phyloP scores from a whole-genome alignment of 2,888 invertebrate genomes.

The Cataglyphis rosenhaueri region DNA sequence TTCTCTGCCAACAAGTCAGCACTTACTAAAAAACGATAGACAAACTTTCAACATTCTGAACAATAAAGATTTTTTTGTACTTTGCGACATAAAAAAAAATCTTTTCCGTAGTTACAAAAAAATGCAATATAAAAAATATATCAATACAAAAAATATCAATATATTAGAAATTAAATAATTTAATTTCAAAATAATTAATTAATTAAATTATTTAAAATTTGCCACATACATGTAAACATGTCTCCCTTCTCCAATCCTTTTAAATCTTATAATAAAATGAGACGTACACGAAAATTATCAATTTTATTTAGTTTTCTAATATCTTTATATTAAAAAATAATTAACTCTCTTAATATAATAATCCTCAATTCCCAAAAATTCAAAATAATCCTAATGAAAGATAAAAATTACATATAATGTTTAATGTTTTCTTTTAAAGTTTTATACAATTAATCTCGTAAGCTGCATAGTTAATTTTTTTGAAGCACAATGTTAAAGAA shows the following conservation, averaged over 20 bases:
- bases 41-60: constrained; percentile 16
- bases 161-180: background rate
- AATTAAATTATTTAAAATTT: background rate
- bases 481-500: constrained; percentile 18
- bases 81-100: background rate
- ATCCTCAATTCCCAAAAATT: background rate
- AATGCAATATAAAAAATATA: background rate
- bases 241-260: background rate
- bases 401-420: background rate
- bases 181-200: too few relatives aligned
- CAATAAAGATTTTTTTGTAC: constrained; percentile 27
- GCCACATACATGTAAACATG: background rate
- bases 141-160: background rate
- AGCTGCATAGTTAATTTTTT: constrained; percentile 48
- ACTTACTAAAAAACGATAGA: constrained; percentile 28
- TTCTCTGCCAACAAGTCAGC: constrained; percentile 18
- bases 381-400: background rate
- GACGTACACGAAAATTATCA: background rate
- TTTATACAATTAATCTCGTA: constrained; percentile 10
- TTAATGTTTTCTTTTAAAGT: constrained; percentile 50
- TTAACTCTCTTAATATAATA: background rate
- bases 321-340: background rate
- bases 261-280: background rate
- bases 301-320: background rate
- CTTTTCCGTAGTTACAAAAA: background rate